Conservation (phyloP, 2,888 invertebrate species). For the Orthosia gracilis region DNA sequence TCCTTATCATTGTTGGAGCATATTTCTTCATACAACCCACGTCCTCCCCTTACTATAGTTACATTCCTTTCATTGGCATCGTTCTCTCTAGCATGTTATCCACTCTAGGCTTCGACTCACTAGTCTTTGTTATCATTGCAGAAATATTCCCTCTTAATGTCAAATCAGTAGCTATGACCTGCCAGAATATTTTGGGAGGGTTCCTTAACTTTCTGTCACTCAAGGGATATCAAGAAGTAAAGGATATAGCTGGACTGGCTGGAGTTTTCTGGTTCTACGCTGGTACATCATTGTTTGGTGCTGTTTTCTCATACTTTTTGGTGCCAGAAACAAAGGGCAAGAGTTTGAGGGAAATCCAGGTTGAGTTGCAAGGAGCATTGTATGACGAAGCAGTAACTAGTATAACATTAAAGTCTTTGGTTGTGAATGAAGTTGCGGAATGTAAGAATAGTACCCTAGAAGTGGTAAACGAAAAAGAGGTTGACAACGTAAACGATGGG, state of each 20-base stretch:
- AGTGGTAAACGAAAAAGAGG: too few species aligned
- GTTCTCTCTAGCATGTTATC: conserved; percentile 74
- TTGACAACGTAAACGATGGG: too few species aligned
- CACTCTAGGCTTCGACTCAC: conserved; percentile 85
- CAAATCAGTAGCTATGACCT: too few species aligned
- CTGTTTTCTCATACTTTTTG: conserved; percentile 44
- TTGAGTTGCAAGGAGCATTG: conserved; percentile 1
- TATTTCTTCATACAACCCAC: conserved; percentile 23
- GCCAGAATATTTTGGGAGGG: conserved; percentile 70
- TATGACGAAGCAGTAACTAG: conserved; percentile 6
- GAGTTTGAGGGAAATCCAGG: too few species aligned
- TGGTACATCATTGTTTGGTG: conserved; percentile 82
- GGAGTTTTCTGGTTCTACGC: conserved; percentile 88
- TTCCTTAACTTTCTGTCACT: conserved; percentile 85
- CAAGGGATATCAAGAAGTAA: conserved; percentile 87
- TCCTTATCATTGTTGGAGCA: conserved; percentile 72
- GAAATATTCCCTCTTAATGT: too few species aligned
- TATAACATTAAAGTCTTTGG: background rate
- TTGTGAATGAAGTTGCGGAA: background rate
- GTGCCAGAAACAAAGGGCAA: too few species aligned
- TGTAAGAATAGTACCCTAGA: too few species aligned
- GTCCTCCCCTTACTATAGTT: conserved; percentile 71
- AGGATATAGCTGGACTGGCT: conserved; percentile 83
- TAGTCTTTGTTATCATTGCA: background rate
- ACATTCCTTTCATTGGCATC: conserved; percentile 85